Evolutionary conservation across 2,797 vertebrate species (phyloP).

Genomic region (Ctenosaura bakeri): DNA sequence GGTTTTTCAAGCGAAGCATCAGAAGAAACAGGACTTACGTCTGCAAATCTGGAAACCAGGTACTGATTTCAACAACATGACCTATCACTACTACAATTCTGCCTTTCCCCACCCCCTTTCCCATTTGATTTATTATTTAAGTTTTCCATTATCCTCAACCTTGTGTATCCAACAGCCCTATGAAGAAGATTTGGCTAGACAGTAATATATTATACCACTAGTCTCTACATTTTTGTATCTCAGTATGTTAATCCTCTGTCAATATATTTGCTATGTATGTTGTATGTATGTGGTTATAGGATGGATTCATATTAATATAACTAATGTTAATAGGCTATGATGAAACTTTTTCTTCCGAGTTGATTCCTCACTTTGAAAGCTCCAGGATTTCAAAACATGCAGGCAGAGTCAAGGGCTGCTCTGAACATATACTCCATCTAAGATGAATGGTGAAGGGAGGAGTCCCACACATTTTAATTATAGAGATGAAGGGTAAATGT

Average conservation of each 20-base stretch:
- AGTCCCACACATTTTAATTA: not conserved
- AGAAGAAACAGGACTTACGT: slow-evolving; percentile 96
- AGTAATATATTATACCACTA: not conserved
- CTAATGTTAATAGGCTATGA: too few species aligned
- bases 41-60: slow-evolving; percentile 99
- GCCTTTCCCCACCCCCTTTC: too few species aligned
- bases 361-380: not conserved
- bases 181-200: not conserved
- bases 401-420: not conserved
- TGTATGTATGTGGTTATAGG: not conserved
- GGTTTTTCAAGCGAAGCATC: slow-evolving; percentile 99
- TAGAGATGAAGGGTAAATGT: not conserved
- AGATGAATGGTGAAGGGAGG: not conserved
- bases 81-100: too few species aligned
- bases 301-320: not conserved
- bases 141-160: not conserved
- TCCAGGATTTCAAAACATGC: not conserved
- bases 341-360: too few species aligned
- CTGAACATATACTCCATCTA: not conserved
- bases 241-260: not conserved
- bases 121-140: too few species aligned
- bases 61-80: slow-evolving; percentile 65
- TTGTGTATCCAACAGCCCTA: not conserved
- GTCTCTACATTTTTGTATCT: not conserved
- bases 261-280: not conserved